Conservation (phyloP, 2,888 invertebrate genomes). For the Lottia scabra region DNA sequence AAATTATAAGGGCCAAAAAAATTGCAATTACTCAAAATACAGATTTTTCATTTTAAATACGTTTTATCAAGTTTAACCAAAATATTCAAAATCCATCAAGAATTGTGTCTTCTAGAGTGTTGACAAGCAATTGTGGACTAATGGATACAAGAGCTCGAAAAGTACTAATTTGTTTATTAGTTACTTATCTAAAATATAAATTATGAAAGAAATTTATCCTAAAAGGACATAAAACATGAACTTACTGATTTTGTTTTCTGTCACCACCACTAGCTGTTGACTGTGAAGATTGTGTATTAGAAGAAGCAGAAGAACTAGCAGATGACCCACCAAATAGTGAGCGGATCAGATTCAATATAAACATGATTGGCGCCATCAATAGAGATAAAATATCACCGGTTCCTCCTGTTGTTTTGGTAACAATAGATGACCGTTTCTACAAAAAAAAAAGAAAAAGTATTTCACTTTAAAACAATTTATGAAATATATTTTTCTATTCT, state of each 20-base stretch:
- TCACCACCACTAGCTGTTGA: slow-evolving; percentile 30
- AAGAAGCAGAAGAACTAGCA: neutral
- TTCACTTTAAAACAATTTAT: too few species aligned
- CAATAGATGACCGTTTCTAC: slow-evolving; percentile 11
- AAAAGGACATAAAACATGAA: neutral
- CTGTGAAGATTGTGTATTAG: slow-evolving; percentile 8
- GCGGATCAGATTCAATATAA: slow-evolving; percentile 73
- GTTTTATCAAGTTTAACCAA: too few species aligned
- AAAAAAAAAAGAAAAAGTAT: neutral
- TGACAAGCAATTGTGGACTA: too few species aligned
- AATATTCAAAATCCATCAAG: too few species aligned
- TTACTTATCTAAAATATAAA: too few species aligned
- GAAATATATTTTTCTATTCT: too few species aligned
- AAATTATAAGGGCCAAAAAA: too few species aligned
- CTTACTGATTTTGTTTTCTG: slow-evolving; percentile 13
- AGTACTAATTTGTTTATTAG: too few species aligned
- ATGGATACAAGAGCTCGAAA: too few species aligned
- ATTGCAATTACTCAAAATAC: too few species aligned
- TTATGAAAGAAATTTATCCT: neutral
- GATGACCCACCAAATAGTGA: slow-evolving; percentile 54
- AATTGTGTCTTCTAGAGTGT: too few species aligned
- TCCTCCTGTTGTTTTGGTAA: slow-evolving; percentile 3
- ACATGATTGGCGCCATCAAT: slow-evolving; percentile 75
- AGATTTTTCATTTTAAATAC: too few species aligned
- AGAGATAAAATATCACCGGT: slow-evolving; percentile 73